phyloP scores from a whole-genome alignment of 2,797 vertebrate species.

The Pseudocheirus occidentalis region DNA sequence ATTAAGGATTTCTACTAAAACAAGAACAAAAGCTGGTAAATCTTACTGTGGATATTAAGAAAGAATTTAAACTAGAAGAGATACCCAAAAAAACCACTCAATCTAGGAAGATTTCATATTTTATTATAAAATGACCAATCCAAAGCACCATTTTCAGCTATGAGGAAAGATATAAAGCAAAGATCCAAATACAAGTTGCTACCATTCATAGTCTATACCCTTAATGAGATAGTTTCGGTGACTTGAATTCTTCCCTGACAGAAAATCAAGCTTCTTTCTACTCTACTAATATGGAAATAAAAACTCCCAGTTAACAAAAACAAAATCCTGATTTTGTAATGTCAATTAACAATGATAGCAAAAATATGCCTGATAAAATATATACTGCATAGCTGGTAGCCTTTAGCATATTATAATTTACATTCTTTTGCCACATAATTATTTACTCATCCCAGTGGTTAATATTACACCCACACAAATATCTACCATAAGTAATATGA shows the following conservation, averaged over 20 bases:
- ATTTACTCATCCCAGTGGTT: conserved; percentile 29
- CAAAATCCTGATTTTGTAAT: not conserved
- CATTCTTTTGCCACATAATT: conserved; percentile 34
- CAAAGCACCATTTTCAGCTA: not conserved
- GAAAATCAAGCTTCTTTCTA: not conserved
- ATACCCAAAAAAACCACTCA: not conserved
- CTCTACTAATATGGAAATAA: not conserved
- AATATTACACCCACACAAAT: not conserved
- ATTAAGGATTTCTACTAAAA: conserved; percentile 51
- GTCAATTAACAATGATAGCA: not conserved
- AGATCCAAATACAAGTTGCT: not conserved
- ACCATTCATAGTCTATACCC: not conserved
- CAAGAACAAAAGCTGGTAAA: conserved; percentile 14
- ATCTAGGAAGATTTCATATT: not conserved
- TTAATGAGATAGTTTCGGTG: not conserved
- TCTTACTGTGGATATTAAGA: not conserved
- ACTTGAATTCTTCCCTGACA: not conserved
- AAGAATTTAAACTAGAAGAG: conserved; percentile 18
- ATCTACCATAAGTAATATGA: not conserved
- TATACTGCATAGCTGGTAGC: not conserved
- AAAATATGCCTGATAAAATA: not conserved
- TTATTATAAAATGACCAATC: not conserved
- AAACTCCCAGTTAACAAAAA: not conserved
- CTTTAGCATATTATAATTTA: not conserved
- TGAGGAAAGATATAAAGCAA: not conserved